Evolutionary conservation across 2,113 vertebrate species (phyloP), one percentile per base, ranked within the genome.

Genomic region (Perognathus longimembris): DNA sequence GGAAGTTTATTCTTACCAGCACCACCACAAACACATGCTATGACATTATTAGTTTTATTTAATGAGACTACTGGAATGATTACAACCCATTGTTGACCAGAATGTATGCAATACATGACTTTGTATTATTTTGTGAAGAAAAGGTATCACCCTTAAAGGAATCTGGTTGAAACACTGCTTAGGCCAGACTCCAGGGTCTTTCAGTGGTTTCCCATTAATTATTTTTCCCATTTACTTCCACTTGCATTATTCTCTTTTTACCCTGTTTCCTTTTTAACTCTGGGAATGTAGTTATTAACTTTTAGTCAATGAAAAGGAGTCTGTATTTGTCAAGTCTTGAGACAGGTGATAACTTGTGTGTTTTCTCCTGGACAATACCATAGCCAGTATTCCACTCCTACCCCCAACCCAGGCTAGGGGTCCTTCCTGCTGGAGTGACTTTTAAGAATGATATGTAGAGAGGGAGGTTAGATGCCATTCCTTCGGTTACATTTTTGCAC

Each of bases 251-350:
- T 86, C 38, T 59, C 0, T 66, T 91, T 92, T 80, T 42, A 38
- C 73, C 67, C 64, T 64, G 88, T 87, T 82, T 75, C 32, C 32
- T 80, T 90, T 93, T 90, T 91, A 92, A 75, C 61, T 73, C 75
- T n/a, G 76, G 79, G 78, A 75, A 81, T 59, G 61, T 54, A 76
- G 28, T 80, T 90, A 80, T 40, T 90, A 90, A 83, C 45, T 66
- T 81, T 7, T 11, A 45, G 89, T 75, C 83, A 85, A 3, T 71
- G 84, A 30, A 40, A 88, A 84, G 42, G 45, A 80, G 38, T 79
- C 87, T 75, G 42, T 10, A 40, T 80, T 77, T 84, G 34, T 73
- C 45, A 94, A 63, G 30, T 3, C 40, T 96, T n/a, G 24, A 95
- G 78, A 75, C n/a, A 38, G 50, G 40, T 71, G 38, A 18, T 82